These are phyloP conservation scores for Anseranas semipalmata DNA, from an alignment of 2,113 vertebrate species.

Conservation along the genomic window DNA sequence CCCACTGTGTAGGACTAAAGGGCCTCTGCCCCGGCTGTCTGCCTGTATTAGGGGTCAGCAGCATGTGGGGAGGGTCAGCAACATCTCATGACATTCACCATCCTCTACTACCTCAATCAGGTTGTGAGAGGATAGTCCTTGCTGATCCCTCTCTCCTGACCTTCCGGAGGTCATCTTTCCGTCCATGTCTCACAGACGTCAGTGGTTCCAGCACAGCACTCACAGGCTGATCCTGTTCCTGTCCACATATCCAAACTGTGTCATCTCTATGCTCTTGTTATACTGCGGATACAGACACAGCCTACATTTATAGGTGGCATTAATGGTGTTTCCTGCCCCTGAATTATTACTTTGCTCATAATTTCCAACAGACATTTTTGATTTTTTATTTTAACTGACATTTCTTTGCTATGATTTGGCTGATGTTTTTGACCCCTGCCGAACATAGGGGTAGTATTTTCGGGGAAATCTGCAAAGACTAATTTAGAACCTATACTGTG, in stretches of 20 bases:
- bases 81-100: background rate
- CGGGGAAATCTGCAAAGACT: background rate
- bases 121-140: background rate
- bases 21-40: background rate
- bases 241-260: background rate
- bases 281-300: background rate
- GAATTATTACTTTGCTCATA: background rate
- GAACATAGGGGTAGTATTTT: background rate
- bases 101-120: accelerated
- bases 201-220: accelerated
- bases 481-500: background rate
- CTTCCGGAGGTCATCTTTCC: background rate
- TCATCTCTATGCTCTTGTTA: accelerated
- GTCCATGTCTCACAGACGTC: background rate
- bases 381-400: background rate
- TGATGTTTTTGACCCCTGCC: background rate
- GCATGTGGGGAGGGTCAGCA: background rate
- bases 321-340: background rate
- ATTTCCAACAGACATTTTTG: background rate
- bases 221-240: background rate
- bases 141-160: background rate
- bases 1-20: accelerated
- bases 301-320: background rate
- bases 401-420: background rate
- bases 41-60: background rate